phyloP scores from a whole-genome alignment of 1,140 invertebrate genomes.

The Diploscapter pachys region DNA sequence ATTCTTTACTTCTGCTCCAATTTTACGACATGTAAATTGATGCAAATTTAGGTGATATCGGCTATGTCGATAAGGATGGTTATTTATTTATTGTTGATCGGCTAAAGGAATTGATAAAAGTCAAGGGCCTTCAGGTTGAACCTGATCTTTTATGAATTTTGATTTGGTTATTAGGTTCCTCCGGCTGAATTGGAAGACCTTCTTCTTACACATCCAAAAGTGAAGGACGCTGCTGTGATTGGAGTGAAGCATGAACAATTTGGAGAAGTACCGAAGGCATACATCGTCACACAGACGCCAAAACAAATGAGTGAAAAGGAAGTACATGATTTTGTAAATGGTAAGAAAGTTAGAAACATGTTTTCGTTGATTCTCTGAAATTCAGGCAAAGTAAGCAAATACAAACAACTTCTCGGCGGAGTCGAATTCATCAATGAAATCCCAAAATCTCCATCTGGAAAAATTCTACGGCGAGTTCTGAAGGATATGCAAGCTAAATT shows the following conservation, averaged over 20 bases:
- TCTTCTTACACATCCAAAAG: slow-evolving; percentile 70
- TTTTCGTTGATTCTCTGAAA: not conserved
- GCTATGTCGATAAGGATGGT: slow-evolving; percentile 71
- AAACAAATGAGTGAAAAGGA: slow-evolving; percentile 2
- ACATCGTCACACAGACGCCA: slow-evolving; percentile 64
- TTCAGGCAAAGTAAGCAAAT: no score
- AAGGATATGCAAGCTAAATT: not conserved
- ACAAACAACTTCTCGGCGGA: no score
- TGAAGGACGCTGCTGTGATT: slow-evolving; percentile 75
- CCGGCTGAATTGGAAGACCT: slow-evolving; percentile 79
- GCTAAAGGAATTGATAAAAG: slow-evolving; percentile 84
- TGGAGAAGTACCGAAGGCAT: slow-evolving; percentile 76
- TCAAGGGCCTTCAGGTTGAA: slow-evolving; percentile 74
- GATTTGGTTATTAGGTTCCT: slow-evolving; percentile 76
- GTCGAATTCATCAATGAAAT: no score
- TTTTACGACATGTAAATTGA: no score
- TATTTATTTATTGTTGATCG: slow-evolving; percentile 74
- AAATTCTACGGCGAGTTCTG: no score
- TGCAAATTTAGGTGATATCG: slow-evolving; percentile 75
- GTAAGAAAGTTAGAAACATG: no score
- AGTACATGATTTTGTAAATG: no score
- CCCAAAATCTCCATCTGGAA: no score
- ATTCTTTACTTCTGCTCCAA: not conserved
- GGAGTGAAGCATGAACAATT: slow-evolving; percentile 70
- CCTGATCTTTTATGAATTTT: not conserved